Conservation (phyloP, 2,888 invertebrate genomes). For the Linnaemya tessellans region DNA sequence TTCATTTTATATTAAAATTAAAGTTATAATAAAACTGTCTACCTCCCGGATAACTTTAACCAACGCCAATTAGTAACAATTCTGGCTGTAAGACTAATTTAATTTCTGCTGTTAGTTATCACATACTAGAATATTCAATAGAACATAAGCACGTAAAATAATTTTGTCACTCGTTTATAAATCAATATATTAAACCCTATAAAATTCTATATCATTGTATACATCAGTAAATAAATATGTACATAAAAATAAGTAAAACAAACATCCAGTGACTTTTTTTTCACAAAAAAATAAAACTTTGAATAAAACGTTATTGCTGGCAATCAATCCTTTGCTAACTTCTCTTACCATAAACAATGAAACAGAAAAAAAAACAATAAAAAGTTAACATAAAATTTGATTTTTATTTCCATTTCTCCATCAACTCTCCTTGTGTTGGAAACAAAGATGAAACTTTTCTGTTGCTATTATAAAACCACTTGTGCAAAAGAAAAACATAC, state of each 20-base stretch:
- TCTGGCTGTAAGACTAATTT: too few relatives aligned
- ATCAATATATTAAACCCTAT: too few relatives aligned
- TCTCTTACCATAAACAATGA: not conserved
- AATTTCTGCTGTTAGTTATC: too few relatives aligned
- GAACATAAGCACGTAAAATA: too few relatives aligned
- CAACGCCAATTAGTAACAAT: too few relatives aligned
- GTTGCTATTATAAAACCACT: not conserved
- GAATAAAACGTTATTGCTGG: conserved; percentile 17
- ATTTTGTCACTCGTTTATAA: too few relatives aligned
- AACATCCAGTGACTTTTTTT: not conserved
- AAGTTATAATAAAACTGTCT: too few relatives aligned
- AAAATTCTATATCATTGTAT: too few relatives aligned
- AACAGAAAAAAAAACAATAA: not conserved
- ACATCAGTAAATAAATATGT: not conserved
- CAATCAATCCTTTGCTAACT: conserved; percentile 23
- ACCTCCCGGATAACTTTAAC: too few relatives aligned
- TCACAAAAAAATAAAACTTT: conserved; percentile 16
- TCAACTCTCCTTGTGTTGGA: not conserved
- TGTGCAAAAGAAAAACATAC: not conserved
- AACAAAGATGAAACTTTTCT: conserved; percentile 21
- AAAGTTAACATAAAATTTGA: conserved; percentile 21
- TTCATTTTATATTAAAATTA: too few relatives aligned
- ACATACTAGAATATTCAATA: too few relatives aligned
- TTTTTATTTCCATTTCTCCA: conserved; percentile 1
- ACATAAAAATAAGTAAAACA: not conserved